phyloP scores from a whole-genome alignment of 53 echinoderm and acorn worm genomes.

The Crossaster papposus region DNA sequence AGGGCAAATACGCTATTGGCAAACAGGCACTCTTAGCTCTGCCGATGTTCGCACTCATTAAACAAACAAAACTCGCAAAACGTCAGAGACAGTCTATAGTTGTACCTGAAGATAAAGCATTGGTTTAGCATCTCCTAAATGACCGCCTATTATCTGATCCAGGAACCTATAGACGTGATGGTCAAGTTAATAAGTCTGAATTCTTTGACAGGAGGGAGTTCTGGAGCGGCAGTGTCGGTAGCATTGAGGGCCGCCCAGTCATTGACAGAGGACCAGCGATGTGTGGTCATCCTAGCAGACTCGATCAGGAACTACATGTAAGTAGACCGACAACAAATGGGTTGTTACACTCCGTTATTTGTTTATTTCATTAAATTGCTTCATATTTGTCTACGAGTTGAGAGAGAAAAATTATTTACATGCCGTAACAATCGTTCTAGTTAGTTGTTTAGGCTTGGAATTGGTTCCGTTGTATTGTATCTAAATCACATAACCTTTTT shows the following conservation, averaged over 20 bases:
- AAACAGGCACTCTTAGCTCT: too few species aligned
- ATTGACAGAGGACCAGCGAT: conserved; percentile 83
- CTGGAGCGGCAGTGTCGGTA: conserved; percentile 75
- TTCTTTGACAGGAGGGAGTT: conserved; percentile 88
- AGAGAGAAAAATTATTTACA: too few species aligned
- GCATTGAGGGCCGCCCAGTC: conserved; percentile 86
- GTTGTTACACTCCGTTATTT: too few species aligned
- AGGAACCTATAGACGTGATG: too few species aligned
- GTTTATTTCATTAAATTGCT: too few species aligned
- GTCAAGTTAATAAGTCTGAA: background rate
- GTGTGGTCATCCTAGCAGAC: conserved; percentile 93
- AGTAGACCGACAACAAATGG: conserved; percentile 24
- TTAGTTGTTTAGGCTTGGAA: background rate
- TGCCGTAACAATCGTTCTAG: background rate
- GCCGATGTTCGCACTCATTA: too few species aligned
- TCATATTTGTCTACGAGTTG: too few species aligned
- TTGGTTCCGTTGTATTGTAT: too few species aligned
- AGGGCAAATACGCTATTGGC: too few species aligned
- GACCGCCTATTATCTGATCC: background rate
- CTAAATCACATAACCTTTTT: background rate
- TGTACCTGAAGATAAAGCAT: too few species aligned
- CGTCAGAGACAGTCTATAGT: too few species aligned
- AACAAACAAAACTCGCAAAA: too few species aligned
- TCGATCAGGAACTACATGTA: conserved; percentile 99
- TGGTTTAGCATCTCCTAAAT: background rate